Percentiles rank a stretch among this genome's conserved stretches.
phyloP scores from a whole-genome alignment of 1,140 invertebrate species.

The Zaprionus vittiger region DNA sequence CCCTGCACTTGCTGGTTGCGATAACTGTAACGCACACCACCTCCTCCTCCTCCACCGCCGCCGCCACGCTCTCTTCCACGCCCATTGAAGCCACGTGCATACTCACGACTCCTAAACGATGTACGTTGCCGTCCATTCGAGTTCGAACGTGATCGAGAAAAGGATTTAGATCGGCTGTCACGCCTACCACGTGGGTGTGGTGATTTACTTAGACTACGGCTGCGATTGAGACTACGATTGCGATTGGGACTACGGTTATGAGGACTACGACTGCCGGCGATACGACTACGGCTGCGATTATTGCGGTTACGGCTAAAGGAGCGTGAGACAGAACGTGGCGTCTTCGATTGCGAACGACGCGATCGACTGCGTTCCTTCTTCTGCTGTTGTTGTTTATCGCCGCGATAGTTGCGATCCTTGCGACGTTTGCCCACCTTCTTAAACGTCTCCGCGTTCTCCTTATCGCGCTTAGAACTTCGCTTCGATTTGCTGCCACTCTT shows the following conservation, averaged over 20 bases:
- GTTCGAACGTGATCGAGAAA: conserved; percentile 54
- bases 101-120: conserved; percentile 43
- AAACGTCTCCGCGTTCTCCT: conserved; percentile 87
- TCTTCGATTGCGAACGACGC: conserved; percentile 33
- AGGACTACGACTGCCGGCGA: conserved; percentile 12
- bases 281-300: conserved; percentile 9
- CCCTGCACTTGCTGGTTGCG: conserved; percentile 64
- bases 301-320: conserved; percentile 30
- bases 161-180: conserved; percentile 60
- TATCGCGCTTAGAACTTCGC: conserved; percentile 61
- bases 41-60: neutral
- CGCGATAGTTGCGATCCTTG: conserved; percentile 93
- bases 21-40: conserved; percentile 49
- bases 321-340: conserved; percentile 14
- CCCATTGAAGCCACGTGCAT: conserved; percentile 6
- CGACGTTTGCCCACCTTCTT: conserved; percentile 92
- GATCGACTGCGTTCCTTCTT: conserved; percentile 51
- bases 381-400: conserved; percentile 85
- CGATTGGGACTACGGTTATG: conserved; percentile 39
- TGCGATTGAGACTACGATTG: conserved; percentile 42
- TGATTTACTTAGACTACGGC: conserved; percentile 44
- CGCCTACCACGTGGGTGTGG: conserved; percentile 47
- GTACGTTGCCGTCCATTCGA: conserved; percentile 47
- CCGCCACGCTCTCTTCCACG: conserved; percentile 39
- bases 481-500: conserved; percentile 45